phyloP scores from a whole-genome alignment of 2,888 invertebrate species.

The Corythucha ciliata region DNA sequence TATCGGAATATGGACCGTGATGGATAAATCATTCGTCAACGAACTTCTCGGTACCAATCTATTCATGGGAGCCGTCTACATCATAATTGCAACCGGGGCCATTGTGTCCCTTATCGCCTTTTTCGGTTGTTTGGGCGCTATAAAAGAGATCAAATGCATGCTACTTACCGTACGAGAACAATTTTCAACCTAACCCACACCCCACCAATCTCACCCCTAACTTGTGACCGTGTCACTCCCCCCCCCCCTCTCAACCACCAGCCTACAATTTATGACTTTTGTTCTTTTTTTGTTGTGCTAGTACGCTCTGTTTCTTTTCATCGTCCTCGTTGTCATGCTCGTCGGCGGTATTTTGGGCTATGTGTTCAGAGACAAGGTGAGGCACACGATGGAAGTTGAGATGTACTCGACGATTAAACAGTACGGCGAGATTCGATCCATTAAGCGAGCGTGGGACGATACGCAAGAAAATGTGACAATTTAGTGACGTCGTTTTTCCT shows the following conservation, averaged over 20 bases:
- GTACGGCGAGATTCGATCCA: conserved; percentile 59
- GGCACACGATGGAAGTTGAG: conserved; percentile 63
- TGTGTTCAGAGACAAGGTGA: conserved; percentile 77
- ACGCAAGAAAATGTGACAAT: conserved; percentile 59
- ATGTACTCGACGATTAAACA: conserved; percentile 66
- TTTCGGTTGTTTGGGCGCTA: conserved; percentile 88
- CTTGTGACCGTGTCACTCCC: too few relatives aligned
- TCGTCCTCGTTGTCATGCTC: conserved; percentile 81
- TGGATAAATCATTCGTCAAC: conserved; percentile 74
- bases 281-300: conserved; percentile 42
- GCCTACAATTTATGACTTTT: too few relatives aligned
- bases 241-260: too few relatives aligned
- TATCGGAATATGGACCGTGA: conserved; percentile 74
- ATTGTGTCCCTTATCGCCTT: conserved; percentile 74
- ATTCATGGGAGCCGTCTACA: conserved; percentile 75
- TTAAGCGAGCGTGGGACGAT: conserved; percentile 77
- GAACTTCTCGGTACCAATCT: conserved; percentile 78
- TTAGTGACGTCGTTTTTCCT: not conserved
- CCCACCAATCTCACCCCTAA: too few relatives aligned
- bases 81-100: conserved; percentile 72
- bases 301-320: conserved; percentile 81
- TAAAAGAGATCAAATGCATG: conserved; percentile 88
- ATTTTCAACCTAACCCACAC: too few relatives aligned
- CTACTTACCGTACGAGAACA: conserved; percentile 77
- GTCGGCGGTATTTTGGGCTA: conserved; percentile 85